Evolutionary conservation across 2,888 invertebrate species (phyloP).

Genomic region (Blomia tropicalis): DNA sequence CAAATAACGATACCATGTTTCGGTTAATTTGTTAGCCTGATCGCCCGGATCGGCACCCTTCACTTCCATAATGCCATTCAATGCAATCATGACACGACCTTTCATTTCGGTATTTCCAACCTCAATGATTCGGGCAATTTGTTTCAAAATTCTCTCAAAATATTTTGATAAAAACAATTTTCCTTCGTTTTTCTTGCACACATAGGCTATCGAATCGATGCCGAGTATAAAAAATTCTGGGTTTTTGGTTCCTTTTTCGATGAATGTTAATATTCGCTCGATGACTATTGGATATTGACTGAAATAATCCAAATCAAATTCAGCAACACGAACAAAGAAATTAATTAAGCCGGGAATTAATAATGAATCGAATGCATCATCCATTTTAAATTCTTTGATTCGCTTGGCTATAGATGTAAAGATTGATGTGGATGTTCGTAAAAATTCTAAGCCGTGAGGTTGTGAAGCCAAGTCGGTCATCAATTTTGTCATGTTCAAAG

Average conservation of each 20-base stretch:
- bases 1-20: conserved; percentile 36
- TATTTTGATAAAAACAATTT: conserved; percentile 4
- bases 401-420: conserved; percentile 44
- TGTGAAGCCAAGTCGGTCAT: conserved; percentile 52
- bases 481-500: conserved; percentile 62
- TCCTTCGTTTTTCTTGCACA: conserved; percentile 32
- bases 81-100: conserved; percentile 48
- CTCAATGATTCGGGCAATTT: conserved; percentile 45
- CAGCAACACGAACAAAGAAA: conserved; percentile 19
- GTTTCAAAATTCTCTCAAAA: conserved; percentile 41
- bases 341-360: conserved; percentile 21
- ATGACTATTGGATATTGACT: conserved; percentile 19
- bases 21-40: conserved; percentile 40
- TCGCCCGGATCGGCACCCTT: conserved; percentile 37
- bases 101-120: conserved; percentile 50
- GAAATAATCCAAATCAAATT: conserved; percentile 11
- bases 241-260: conserved; percentile 13
- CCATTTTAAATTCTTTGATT: conserved; percentile 34
- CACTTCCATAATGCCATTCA: conserved; percentile 34
- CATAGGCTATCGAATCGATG: conserved; percentile 19
- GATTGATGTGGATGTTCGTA: conserved; percentile 52
- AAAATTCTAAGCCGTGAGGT: conserved; percentile 54
- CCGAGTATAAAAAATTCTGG: conserved; percentile 1
- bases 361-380: conserved; percentile 17
- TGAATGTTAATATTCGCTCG: conserved; percentile 14